Conservation (phyloP, 2,888 invertebrate genomes). For the Scaptomyza caliginosa region DNA sequence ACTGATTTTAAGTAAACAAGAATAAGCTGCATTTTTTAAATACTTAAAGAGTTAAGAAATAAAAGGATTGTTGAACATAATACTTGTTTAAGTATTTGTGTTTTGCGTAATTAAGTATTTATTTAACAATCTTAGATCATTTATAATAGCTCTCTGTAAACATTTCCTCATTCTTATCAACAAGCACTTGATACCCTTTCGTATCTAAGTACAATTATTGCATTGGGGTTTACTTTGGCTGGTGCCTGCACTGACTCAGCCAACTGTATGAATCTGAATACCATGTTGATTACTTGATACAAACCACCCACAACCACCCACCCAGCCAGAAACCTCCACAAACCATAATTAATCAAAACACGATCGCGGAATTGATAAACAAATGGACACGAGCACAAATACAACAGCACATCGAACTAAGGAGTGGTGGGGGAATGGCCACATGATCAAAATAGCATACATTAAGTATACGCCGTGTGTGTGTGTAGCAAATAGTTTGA, state of each 20-base stretch:
- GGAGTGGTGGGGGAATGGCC: background rate
- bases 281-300: background rate
- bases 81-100: conserved; percentile 13
- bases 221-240: conserved; percentile 12
- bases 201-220: conserved; percentile 14
- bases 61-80: too few species aligned
- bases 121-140: background rate
- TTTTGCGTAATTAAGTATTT: background rate
- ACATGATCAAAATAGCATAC: conserved; percentile 26
- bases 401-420: background rate
- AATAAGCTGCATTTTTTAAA: background rate
- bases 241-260: conserved; percentile 35
- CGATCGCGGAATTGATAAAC: conserved; percentile 41
- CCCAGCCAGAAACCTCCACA: background rate
- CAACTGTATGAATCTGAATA: conserved; percentile 29
- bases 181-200: conserved; percentile 15
- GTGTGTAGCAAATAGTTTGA: conserved; percentile 13
- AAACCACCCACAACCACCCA: too few species aligned
- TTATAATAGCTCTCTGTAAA: conserved; percentile 12
- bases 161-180: conserved; percentile 20
- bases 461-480: conserved; percentile 43
- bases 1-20: background rate
- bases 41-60: too few species aligned
- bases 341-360: conserved; percentile 30
- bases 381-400: conserved; percentile 15